Evolutionary conservation across 2,797 vertebrate species (phyloP).

Genomic region (Pseudochirops corinnae): DNA sequence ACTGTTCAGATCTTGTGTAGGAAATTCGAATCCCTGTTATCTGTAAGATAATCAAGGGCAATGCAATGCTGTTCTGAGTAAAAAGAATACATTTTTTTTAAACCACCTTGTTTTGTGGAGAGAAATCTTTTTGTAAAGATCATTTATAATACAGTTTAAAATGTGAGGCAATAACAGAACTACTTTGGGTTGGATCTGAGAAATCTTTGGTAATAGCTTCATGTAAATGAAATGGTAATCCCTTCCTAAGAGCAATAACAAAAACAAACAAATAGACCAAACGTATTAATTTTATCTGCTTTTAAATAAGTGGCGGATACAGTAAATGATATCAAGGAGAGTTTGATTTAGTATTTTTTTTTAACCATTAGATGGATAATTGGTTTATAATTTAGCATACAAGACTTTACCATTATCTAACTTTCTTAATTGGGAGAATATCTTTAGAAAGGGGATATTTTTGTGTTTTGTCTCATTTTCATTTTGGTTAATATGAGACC

Average conservation of each 20-base stretch:
- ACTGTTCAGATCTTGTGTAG: slow-evolving; percentile 68
- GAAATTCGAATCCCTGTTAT: slow-evolving; percentile 77
- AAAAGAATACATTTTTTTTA: slow-evolving; percentile 83
- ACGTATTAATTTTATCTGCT: slow-evolving; percentile 82
- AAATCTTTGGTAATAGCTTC: slow-evolving; percentile 81
- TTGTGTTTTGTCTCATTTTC: slow-evolving; percentile 73
- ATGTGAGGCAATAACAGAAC: slow-evolving; percentile 81
- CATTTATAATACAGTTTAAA: slow-evolving; percentile 84
- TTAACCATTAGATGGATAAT: slow-evolving; percentile 93
- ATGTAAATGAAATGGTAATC: slow-evolving; percentile 79
- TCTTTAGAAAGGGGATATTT: slow-evolving; percentile 76
- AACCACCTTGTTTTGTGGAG: slow-evolving; percentile 83
- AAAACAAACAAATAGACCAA: slow-evolving; percentile 66
- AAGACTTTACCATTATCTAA: slow-evolving; percentile 88
- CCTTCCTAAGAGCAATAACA: slow-evolving; percentile 84
- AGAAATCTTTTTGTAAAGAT: slow-evolving; percentile 86
- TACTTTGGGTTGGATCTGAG: slow-evolving; percentile 79
- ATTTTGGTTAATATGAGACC: slow-evolving; percentile 76
- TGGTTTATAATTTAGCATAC: slow-evolving; percentile 90
- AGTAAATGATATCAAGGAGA: slow-evolving; percentile 75
- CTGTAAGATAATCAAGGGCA: slow-evolving; percentile 79
- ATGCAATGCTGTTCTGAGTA: slow-evolving; percentile 81
- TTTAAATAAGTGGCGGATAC: slow-evolving; percentile 82
- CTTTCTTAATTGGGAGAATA: slow-evolving; percentile 79
- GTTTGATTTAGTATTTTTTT: slow-evolving; percentile 87